A percentile compares a stretch with the other conserved stretches of the same genome.
Evolutionary conservation across 2,113 vertebrate species (phyloP).

Genomic region (Perca fluviatilis): DNA sequence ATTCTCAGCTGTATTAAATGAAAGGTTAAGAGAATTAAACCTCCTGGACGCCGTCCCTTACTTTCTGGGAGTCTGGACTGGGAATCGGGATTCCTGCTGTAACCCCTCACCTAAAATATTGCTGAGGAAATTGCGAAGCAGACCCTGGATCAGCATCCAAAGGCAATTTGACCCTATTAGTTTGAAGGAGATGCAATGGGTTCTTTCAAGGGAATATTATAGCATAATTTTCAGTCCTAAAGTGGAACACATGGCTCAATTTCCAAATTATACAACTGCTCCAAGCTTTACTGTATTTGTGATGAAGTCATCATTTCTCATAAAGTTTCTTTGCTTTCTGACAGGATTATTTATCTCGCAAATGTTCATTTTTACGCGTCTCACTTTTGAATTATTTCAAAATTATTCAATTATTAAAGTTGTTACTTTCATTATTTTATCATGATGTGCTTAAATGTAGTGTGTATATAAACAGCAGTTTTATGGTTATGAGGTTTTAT

Average conservation of each 20-base stretch:
- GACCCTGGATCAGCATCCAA: slow-evolving; percentile 58
- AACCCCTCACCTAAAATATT: slow-evolving; percentile 47
- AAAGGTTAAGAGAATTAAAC: slow-evolving; percentile 47
- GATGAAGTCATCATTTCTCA: slow-evolving; percentile 10
- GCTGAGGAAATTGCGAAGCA: slow-evolving; percentile 49
- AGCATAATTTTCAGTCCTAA: slow-evolving; percentile 2
- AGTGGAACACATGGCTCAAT: slow-evolving; percentile 31
- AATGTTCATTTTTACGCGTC: not conserved
- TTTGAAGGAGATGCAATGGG: slow-evolving; percentile 36
- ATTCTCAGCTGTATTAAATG: slow-evolving; percentile 40
- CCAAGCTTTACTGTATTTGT: not conserved
- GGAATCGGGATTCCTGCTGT: slow-evolving; percentile 38
- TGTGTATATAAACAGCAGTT: no score
- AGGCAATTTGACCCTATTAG: slow-evolving; percentile 48
- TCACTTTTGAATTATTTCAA: not conserved
- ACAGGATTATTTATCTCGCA: slow-evolving; percentile 5
- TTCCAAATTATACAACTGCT: slow-evolving; percentile 16
- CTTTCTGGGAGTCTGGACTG: slow-evolving; percentile 36
- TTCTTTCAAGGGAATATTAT: slow-evolving; percentile 22
- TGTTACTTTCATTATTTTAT: not conserved
- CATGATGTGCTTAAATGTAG: not conserved
- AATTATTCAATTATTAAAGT: no score
- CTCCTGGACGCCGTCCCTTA: not conserved
- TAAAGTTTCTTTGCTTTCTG: slow-evolving; percentile 7
- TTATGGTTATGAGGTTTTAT: no score